Base-by-base conservation (phyloP, 1,140 invertebrate species). In the Muscidifurax raptorellus region DNA sequence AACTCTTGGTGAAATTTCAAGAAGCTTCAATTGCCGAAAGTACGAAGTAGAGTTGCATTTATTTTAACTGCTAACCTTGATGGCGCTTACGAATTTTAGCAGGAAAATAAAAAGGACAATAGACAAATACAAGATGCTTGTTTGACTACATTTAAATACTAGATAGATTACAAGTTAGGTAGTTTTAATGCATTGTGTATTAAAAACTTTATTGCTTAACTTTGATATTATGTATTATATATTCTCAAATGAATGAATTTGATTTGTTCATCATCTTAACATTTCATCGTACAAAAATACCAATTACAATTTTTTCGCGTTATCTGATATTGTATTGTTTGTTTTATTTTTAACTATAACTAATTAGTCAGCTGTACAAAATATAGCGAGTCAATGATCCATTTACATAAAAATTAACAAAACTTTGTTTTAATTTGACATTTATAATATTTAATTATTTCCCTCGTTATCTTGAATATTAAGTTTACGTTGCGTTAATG, bases 401-500 rank as follows among this genome's bases (percentile, higher is more conserved):
- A 78, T 84, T 67, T 40, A 84, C 25, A 67, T 47, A 76, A 71
- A 67, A 59, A 13, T 81, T 82, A 59, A 59, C 52, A 59, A 59
- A n/a, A 59, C 52, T 12, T 52, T 52, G 22, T 59, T 59, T 59
- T 59, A 59, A 59, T 59, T 59, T 59, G 52, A 59, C 22, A 22
- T 59, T 59, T 59, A 59, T n/a, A 59, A 18, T n/a, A 59, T 18
- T 59, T 18, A 59, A 59, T 7, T 59, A n/a, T 59, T n/a, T 59
- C 18, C 52, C 52, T 59, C 22, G 22, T 18, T 18, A 59, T 59
- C 52, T n/a, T 59, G 52, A 59, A 59, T 59, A 59, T 86, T 88
- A 15, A 90, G 72, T 87, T 90, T 90, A 72, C 86, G 77, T 79
- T 90, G 89, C 0, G 86, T 88, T 25, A 93, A 69, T 52, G 89